Evolutionary conservation across 2,888 invertebrate genomes (phyloP).

Genomic region (Apoda limacodes): DNA sequence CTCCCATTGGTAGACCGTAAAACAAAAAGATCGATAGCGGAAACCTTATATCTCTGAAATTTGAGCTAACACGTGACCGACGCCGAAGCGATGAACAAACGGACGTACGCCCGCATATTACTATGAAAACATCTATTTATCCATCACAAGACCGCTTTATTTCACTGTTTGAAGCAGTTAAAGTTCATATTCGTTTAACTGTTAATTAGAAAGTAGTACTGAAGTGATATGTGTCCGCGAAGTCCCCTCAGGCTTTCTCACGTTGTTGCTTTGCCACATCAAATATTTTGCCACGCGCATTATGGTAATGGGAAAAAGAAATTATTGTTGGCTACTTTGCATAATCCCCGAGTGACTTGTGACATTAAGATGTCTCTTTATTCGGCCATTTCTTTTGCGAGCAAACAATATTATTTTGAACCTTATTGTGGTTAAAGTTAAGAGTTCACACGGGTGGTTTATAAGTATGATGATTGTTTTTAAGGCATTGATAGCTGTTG

Average conservation of each 20-base stretch:
- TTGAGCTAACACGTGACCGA: conserved; percentile 27
- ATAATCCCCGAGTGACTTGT: conserved; percentile 51
- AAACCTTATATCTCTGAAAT: conserved; percentile 37
- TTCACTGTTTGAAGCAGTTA: no score
- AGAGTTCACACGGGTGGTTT: no score
- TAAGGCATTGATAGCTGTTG: no score
- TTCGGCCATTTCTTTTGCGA: conserved; percentile 24
- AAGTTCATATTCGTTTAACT: no score
- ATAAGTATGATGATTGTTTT: no score
- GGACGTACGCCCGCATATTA: conserved; percentile 30
- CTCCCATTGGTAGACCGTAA: conserved; percentile 2
- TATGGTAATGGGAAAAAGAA: conserved; percentile 56
- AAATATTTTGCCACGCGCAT: conserved; percentile 45
- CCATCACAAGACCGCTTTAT: no score
- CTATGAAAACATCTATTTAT: no score
- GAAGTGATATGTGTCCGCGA: conserved; percentile 11
- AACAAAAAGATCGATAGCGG: conserved; percentile 15
- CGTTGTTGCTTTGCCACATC: conserved; percentile 45
- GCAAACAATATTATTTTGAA: no score
- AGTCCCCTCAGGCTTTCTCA: conserved; percentile 51
- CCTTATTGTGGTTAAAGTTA: no score
- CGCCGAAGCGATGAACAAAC: conserved; percentile 24
- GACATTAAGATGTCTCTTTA: conserved; percentile 50
- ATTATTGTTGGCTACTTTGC: conserved; percentile 49
- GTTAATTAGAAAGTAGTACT: no score